phyloP scores from a whole-genome alignment of 2,888 invertebrate genomes.

The Empis stercorea region DNA sequence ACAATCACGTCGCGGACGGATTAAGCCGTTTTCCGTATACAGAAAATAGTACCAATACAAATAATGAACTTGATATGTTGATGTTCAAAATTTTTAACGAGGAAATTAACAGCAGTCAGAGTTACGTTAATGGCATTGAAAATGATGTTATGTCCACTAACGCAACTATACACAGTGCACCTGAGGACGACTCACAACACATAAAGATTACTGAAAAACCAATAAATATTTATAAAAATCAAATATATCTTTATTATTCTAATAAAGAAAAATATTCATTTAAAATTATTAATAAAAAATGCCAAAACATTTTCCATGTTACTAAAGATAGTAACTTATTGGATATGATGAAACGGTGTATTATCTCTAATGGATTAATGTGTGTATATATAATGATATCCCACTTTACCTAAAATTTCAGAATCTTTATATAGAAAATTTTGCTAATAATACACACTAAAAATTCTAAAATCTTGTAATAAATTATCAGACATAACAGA shows the following conservation, averaged over 20 bases:
- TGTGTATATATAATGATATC: slow-evolving; percentile 7
- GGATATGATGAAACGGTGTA: not conserved
- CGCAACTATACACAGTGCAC: slow-evolving; percentile 5
- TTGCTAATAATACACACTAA: not conserved
- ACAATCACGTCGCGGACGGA: slow-evolving; percentile 3
- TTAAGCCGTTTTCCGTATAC: not conserved
- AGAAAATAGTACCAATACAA: not conserved
- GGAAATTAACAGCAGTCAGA: not conserved
- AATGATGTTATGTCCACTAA: not conserved
- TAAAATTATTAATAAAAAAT: slow-evolving; percentile 8
- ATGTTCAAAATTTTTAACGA: not conserved
- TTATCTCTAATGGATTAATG: slow-evolving; percentile 9
- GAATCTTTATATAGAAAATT: slow-evolving; percentile 7
- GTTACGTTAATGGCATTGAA: not conserved
- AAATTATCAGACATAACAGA: slow-evolving; percentile 2
- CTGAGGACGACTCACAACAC: slow-evolving; percentile 2
- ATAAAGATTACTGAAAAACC: slow-evolving; percentile 5
- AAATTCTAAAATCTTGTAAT: not conserved
- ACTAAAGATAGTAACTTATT: not conserved
- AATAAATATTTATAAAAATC: slow-evolving; percentile 7
- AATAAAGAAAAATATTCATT: slow-evolving; percentile 1
- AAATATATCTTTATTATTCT: slow-evolving; percentile 4
- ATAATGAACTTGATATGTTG: not conserved
- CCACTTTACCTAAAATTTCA: slow-evolving; percentile 5
- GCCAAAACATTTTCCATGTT: slow-evolving; percentile 3